Evolutionary conservation across 2,797 vertebrate genomes (phyloP), one percentile per base, ranked within the genome.

Genomic region (Meda fulgida): DNA sequence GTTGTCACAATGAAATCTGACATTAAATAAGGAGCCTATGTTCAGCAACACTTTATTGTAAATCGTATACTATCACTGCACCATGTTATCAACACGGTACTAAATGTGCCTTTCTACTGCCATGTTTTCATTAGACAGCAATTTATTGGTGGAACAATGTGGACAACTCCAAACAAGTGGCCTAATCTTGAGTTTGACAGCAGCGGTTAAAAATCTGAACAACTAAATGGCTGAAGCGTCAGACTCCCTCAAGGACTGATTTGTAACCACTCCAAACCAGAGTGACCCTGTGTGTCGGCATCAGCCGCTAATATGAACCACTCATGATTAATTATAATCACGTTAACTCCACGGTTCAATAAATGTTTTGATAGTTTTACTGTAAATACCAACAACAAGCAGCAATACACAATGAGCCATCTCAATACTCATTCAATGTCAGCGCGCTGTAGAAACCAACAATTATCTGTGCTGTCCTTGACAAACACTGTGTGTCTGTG

Each of bases 401-500:
- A 3, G 51, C 19, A 60, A 60, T 72, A 31, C 67, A 60, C n/a
- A 26, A 58, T 9, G 36, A 72, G 80, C 67, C 18, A 53, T 81
- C 80, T 81, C 11, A 58, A 18, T 81, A 60, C 53, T 81, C 80
- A n/a, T 46, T 82, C 69, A 73, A 63, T 63, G 69, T 73, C 80
- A 73, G 26, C 3, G 1, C 1, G 70, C 40, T 34, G 60, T 14
- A 63, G 65, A 75, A 55, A 71, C 70, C 46, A 72, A 60, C 69
- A 82, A 82, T 82, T 73, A 82, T 19, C 69, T 1, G 29, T 8
- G 38, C 53, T 34, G 53, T 82, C 55, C 36, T 60, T 73, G 69
- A 82, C 70, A 73, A 73, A 73, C 80, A 82, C 55, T 46, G 80
- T 73, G 38, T 46, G 69, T 60, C 55, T 73, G 53, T n/a, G 19